Evolutionary conservation across 2,113 vertebrate genomes (phyloP), one percentile per base, ranked within the genome.

Genomic region (Melospiza georgiana): DNA sequence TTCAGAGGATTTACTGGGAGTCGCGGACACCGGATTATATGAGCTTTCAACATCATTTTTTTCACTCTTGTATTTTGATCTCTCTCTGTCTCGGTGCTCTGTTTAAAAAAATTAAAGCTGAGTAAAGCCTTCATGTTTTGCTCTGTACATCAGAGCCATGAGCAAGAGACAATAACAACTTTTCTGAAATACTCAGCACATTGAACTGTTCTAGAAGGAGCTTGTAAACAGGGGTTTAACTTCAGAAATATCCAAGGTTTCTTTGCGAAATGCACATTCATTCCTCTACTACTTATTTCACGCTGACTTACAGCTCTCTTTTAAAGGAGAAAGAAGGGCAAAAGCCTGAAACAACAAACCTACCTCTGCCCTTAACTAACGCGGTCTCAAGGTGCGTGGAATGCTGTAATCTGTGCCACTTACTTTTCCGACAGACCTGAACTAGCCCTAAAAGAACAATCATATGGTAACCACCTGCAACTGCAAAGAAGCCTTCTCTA

Each of bases 21-120:
- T 95, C 33, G 93, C 96, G 0, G 97, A 96, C 22, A 98, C 98
- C 1, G 98, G 98, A 77, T 98, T 98, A 94, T 99, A 98, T 0
- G 97, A 98, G 92, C 97, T 62, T 75, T 99, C 99, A 2, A 96
- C 88, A 51, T 98, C 98, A 12, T 96, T 98, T 69, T 98, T 98
- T 94, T 98, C 98, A 81, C 96, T 98, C 90, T 98, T 98, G 97
- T 98, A 98, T 81, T 98, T 98, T 11, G 98, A 98, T 93, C 98
- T 98, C 91, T 98, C 98, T 94, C 98, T 98, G 85, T 98, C 98
- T 55, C 98, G 96, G 89, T 98, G 98, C 52, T 98, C 98, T 98
- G 95, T 91, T 96, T 83, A 52, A 90, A 95, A 87, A 73, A 93
- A 44, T 35, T 24, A 27, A 49, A 74, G n/a, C 30, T 51, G 33